Evolutionary conservation across 37 sponge, comb jelly and placozoan species (phyloP), one percentile per base, ranked within the genome.

Genomic region (Haliclona indistincta): DNA sequence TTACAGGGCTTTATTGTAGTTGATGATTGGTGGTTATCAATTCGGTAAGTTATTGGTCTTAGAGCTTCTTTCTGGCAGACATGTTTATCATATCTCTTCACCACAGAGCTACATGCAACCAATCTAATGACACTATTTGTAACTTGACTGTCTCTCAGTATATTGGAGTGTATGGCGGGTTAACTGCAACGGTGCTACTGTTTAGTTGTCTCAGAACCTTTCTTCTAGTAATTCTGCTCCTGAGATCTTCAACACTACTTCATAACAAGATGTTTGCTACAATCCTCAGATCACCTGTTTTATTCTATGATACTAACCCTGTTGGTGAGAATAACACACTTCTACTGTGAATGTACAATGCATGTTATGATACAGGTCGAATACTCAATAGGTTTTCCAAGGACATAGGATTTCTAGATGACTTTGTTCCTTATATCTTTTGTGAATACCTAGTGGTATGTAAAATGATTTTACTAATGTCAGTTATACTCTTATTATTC

Each of bases 301-400:
- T 41, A 49, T 80, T 80, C 63, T 74, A 76, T 40, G 81, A 80
- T 30, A 71, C 73, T 20, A 80, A 78, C 25, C 81, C 81, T 42
- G 17, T 71, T 49, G 81, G 81, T 80, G 19, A 55, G 71, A 49
- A n/a, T n/a, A n/a, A n/a, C n/a, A n/a, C n/a, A n/a, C n/a, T n/a
- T n/a, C n/a, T n/a, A n/a, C n/a, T n/a, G n/a, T n/a, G n/a, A n/a
- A n/a, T n/a, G n/a, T n/a, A n/a, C n/a, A n/a, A n/a, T n/a, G n/a
- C n/a, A n/a, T n/a, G n/a, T n/a, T n/a, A n/a, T 25, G 6, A 38
- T 47, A 11, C 54, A 84, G 85, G 85, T 60, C 85, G 85, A 29
- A 63, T 84, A 32, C 22, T 78, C 33, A 84, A 79, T 25, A 53
- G 85, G 23, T 84, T 84, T 58, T 84, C 85, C 1, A 78, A 78